Base-by-base conservation (phyloP, 2,113 vertebrate genomes). In the Hystrix brachyura region DNA sequence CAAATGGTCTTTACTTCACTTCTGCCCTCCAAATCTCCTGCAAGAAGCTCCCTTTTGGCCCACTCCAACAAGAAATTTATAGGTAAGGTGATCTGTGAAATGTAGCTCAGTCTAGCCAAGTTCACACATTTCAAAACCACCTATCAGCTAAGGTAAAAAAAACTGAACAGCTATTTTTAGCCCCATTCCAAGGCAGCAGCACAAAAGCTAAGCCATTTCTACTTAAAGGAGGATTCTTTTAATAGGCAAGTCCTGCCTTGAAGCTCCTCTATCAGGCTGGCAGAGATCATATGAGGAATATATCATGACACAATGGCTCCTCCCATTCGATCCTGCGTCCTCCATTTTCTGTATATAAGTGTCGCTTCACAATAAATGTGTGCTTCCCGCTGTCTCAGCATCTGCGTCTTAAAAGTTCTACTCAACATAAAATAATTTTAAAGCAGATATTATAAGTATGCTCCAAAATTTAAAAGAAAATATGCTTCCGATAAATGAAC, bases 341-440 rank as follows among this genome's bases (percentile, higher is more conserved):
- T 34, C 51, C 27, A 34, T 9, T 53, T 84, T 57, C 78, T 86
- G 85, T 74, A 76, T 38, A 74, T 64, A 55, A 76, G 43, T 55
- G 32, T 74, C 55, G 80, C 8, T 72, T 59, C 25, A 46, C 79
- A 67, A 84, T 69, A 74, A 64, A 34, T 74, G 57, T 65, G 21
- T 88, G 19, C 15, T 74, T 84, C 65, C 67, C 29, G 25, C 25
- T 62, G 43, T 51, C 65, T 92, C 53, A 51, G 43, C 12, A 38
- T 27, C 78, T 91, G 57, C 46, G 43, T 51, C 71, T 91, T 57
- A 88, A 71, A 95, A 88, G 67, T 86, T 88, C 86, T 87, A 78
- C n/a, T 57, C 38, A 29, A 1, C 19, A 67, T 48, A 72, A 88
- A 87, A 87, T 62, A 9, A 60, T 85, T 87, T 72, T 80, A 72